Base-by-base conservation (phyloP, 2,888 invertebrate genomes). In the Lasioglossum marginatum region DNA sequence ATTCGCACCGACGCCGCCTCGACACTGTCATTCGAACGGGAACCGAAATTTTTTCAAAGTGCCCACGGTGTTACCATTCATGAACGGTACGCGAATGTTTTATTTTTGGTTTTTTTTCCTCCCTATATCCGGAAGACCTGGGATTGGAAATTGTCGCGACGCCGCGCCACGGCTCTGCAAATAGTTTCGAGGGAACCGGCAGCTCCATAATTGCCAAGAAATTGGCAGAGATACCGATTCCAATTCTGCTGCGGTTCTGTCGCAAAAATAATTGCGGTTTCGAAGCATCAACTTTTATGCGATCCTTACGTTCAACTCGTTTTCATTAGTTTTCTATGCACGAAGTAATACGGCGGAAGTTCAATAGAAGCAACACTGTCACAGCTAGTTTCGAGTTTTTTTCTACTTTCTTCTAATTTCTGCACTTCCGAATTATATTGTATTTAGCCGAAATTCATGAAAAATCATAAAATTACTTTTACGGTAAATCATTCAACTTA, bases 31-130 rank as follows among this genome's bases (percentile, higher is more conserved):
- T 45, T 57, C 73, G 45, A 72, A 12, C 40, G 70, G 75, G 84
- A 63, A 57, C n/a, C 52, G 19, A 79, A n/a, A 79, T 75, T 78
- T 85, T 83, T 83, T 83, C 63, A 43, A 45, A 19, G 23, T 68
- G 40, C 40, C 40, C n/a, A 70, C 40, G 40, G 63, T 40, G 70
- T 19, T 74, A n/a, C 34, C 63, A 71, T 84, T 84, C 78, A 70
- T 82, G 77, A 60, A 73, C 72, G 27, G 48, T 12, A 4, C 57
- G n/a, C n/a, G 37, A 31, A 31, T 40, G 37, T 31, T 0, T 23
- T 40, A 48, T 81, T 34, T 16, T 52, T n/a, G 23, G 14, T 34
- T 19, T 23, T 40, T 40, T 75, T 34, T 19, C 34, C 4, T 8
- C 16, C 14, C 34, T 19, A 68, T 23, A 37, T 19, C 34, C 37